Conservation (phyloP, 1,140 invertebrate genomes). For the Ectropis grisescens region DNA sequence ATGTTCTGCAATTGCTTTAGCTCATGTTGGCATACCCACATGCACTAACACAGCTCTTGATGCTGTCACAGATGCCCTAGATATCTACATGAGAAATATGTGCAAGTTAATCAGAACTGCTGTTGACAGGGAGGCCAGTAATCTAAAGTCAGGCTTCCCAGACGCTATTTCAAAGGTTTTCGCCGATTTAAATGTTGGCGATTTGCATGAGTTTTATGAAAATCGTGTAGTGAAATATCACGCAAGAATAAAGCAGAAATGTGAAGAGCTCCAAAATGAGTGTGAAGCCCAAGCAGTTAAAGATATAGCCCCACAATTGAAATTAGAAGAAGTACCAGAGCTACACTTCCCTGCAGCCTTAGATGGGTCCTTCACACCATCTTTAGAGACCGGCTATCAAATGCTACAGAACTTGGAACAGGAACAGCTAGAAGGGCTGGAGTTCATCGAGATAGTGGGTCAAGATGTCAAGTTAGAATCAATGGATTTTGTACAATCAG, state of each 20-base stretch:
- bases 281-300: conserved; percentile 44
- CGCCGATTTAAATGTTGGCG: conserved; percentile 55
- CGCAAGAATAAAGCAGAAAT: conserved; percentile 39
- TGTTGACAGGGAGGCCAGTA: conserved; percentile 55
- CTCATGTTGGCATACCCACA: conserved; percentile 44
- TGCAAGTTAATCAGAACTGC: conserved; percentile 54
- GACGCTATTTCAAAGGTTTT: conserved; percentile 64
- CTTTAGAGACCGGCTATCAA: conserved; percentile 62
- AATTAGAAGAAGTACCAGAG: conserved; percentile 63
- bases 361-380: conserved; percentile 59
- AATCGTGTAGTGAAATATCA: conserved; percentile 49
- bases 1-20: conserved; percentile 60
- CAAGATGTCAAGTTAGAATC: conserved; percentile 56
- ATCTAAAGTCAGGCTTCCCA: conserved; percentile 51
- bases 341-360: conserved; percentile 64
- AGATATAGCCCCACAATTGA: conserved; percentile 49
- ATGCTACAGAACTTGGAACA: conserved; percentile 65
- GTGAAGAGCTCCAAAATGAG: conserved; percentile 37
- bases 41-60: conserved; percentile 52
- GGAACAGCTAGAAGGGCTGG: conserved; percentile 55
- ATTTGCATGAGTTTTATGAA: conserved; percentile 58
- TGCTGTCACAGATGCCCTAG: conserved; percentile 52
- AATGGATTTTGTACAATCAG: conserved; percentile 51
- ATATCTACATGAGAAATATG: conserved; percentile 56
- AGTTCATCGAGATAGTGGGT: conserved; percentile 47